Evolutionary conservation across 1,140 invertebrate species (phyloP).

Genomic region (Mya arenaria): DNA sequence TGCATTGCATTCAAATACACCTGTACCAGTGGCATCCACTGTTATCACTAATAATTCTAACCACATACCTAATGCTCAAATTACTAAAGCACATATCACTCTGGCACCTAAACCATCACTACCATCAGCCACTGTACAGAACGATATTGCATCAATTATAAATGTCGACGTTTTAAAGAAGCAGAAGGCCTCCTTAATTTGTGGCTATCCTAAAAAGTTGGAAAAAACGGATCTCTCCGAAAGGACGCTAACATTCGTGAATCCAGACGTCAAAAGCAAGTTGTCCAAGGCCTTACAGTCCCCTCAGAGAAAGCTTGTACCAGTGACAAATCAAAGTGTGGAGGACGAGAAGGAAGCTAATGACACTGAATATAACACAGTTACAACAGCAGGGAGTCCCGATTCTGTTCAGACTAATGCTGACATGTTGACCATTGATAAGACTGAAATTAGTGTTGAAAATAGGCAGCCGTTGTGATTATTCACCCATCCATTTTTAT

Average conservation of each 20-base stretch:
- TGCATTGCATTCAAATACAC: background rate
- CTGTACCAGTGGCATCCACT: background rate
- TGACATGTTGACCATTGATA: too few species aligned
- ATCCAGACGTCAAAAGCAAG: conserved; percentile 45
- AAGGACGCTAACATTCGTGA: conserved; percentile 43
- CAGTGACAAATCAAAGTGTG: background rate
- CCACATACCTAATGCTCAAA: background rate
- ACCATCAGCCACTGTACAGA: background rate
- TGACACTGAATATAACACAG: background rate
- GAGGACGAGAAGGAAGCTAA: background rate
- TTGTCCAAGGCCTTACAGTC: conserved; percentile 46
- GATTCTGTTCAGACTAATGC: background rate
- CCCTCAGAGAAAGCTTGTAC: conserved; percentile 33
- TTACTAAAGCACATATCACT: background rate
- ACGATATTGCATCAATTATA: background rate
- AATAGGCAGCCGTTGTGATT: too few species aligned
- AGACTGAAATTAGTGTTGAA: too few species aligned
- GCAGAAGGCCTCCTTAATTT: background rate
- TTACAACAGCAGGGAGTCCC: background rate
- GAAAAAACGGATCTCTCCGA: conserved; percentile 7
- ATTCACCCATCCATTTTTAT: too few species aligned
- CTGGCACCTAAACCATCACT: background rate
- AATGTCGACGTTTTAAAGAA: background rate
- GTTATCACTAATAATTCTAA: background rate
- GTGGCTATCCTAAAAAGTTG: background rate